Evolutionary conservation across 2,797 vertebrate genomes (phyloP), one percentile per base, ranked within the genome.

Genomic region (Gorsachius magnificus): DNA sequence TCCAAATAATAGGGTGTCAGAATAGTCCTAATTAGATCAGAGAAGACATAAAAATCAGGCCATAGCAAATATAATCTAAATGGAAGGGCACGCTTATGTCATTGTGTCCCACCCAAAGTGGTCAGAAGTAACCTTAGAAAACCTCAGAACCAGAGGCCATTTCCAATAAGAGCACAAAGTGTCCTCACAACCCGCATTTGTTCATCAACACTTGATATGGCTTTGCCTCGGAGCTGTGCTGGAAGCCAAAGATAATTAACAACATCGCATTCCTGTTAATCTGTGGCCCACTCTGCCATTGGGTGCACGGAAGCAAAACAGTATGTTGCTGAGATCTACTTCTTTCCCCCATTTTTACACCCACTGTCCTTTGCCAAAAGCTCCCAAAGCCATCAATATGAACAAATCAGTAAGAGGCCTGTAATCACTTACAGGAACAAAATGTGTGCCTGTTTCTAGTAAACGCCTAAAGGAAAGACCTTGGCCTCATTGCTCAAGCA

Each of bases 361-460:
- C 9, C 35, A 28, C 5, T 31, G 21, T 75, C 50, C 50, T 94
- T 83, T 92, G 65, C 25, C 81, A 76, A 83, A 82, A 77, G 10
- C 18, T 94, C 38, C 20, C 38, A 64, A 65, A 65, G 38, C 16
- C 57, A 89, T 83, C 86, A 80, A 75, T 61, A 87, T 28, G 57
- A 87, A 85, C 5, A 71, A 87, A 90, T 85, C 60, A 92, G 81
- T 95, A 80, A 46, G 26, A 69, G 53, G 21, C 24, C 45, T 89
- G 33, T 53, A 77, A 31, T 51, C 53, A 75, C 61, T 89, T 94
- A 78, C 83, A 89, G 92, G 81, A 95, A 93, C n/a, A 6, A 89
- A 90, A 75, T n/a, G 31, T 11, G 3, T 61, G 35, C 61, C 16
- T 38, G 43, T 69, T 96, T 82, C 78, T 68, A 63, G 53, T 74